Base-by-base conservation (phyloP, 2,888 invertebrate species). In the Pycnomerus fuliginosus region DNA sequence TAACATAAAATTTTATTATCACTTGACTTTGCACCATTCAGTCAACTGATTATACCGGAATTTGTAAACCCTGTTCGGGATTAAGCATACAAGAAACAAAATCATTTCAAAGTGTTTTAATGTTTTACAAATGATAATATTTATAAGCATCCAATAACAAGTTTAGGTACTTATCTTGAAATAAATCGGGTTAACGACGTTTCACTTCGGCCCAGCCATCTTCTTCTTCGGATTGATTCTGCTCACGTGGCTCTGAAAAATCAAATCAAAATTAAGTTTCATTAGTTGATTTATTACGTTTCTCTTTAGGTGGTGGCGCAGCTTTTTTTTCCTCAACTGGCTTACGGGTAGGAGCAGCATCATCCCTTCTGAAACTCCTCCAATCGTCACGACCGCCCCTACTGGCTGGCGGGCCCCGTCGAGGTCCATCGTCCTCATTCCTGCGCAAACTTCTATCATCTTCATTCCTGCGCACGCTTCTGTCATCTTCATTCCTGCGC, bases 171-270 rank as follows among this genome's bases (percentile, higher is more conserved):
- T n/a, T n/a, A n/a, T n/a, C n/a, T n/a, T n/a, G n/a, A n/a, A n/a
- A n/a, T n/a, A n/a, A n/a, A n/a, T n/a, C n/a, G n/a, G n/a, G n/a
- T 58, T 53, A 64, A 51, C 65, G 65, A 44, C 70, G 68, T 35
- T 63, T 58, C 25, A 63, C 65, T 52, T 64, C 62, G 46, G 64
- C 67, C 64, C 67, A 62, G n/a, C 68, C 71, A 32, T 67, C 68
- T 16, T 57, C 64, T 23, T 57, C 64, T 45, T 69, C 69, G 3
- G 60, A 43, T 38, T 56, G 58, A 16, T 59, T 52, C 35, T 55
- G 46, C 35, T 68, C 67, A 43, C 60, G 62, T n/a, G 60, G 64
- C 56, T 59, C 50, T 59, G 34, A 17, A 49, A 44, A 41, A 41
- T 40, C 40, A 47, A 48, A 38, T 14, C 23, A 44, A 46, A n/a